Percentiles rank a stretch among this genome's conserved stretches.
These are phyloP conservation scores for Oryzias sinensis DNA, from an alignment of 2,797 vertebrate genomes.

Conservation along the genomic window DNA sequence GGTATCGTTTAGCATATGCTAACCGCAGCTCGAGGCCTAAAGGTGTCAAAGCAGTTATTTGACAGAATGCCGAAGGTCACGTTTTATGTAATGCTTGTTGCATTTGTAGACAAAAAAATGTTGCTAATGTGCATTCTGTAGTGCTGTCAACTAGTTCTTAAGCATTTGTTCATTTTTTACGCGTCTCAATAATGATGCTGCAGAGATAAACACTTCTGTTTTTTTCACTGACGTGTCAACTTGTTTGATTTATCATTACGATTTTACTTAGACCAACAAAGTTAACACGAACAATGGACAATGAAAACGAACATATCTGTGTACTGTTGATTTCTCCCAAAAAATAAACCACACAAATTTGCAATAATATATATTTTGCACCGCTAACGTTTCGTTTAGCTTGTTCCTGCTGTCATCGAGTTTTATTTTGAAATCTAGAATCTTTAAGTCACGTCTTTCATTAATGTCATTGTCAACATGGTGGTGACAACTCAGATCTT, in stretches of 20 bases:
- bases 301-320: too few species aligned
- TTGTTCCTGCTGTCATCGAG: too few species aligned
- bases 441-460: too few species aligned
- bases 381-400: too few species aligned
- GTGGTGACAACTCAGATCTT: too few species aligned
- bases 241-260: slow-evolving; percentile 23
- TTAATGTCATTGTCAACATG: too few species aligned
- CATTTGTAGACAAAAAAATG: not conserved
- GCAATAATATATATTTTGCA: too few species aligned
- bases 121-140: slow-evolving; percentile 10
- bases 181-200: slow-evolving; percentile 27
- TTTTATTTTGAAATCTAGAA: too few species aligned
- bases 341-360: too few species aligned
- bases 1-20: slow-evolving; percentile 44
- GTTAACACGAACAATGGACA: not conserved
- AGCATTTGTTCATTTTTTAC: slow-evolving; percentile 37
- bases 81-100: slow-evolving; percentile 1
- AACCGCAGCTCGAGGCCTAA: slow-evolving; percentile 46
- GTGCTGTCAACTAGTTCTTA: slow-evolving; percentile 21
- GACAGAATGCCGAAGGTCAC: slow-evolving; percentile 11
- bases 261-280: not conserved
- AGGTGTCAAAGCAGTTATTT: slow-evolving; percentile 35
- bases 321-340: too few species aligned
- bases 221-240: slow-evolving; percentile 39
- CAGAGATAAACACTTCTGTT: slow-evolving; percentile 19